These are phyloP conservation scores for Spisula subtruncata DNA, from an alignment of 2,888 invertebrate genomes.

Conservation along the genomic window DNA sequence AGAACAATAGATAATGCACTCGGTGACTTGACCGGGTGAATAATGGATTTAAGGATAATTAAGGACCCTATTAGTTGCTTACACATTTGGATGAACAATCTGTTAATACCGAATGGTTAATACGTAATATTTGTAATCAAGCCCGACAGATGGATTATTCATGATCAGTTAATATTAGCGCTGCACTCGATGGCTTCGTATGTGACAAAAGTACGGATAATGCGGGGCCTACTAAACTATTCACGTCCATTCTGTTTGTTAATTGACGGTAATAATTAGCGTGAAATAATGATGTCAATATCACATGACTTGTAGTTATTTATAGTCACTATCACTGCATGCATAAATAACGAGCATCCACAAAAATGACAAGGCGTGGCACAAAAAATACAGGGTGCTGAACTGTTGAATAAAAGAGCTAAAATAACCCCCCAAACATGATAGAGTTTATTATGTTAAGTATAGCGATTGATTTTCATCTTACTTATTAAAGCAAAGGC, in stretches of 20 bases:
- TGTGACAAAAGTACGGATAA: not conserved
- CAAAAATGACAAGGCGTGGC: no score
- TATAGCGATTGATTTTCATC: not conserved
- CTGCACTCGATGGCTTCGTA: constrained; percentile 29
- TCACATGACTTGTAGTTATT: not conserved
- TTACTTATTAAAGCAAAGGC: not conserved
- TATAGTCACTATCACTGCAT: not conserved
- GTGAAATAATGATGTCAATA: not conserved
- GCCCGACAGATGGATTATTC: constrained; percentile 32
- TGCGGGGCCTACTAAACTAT: not conserved
- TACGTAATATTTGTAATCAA: constrained; percentile 12
- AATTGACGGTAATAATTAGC: not conserved
- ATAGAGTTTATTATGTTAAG: constrained; percentile 4
- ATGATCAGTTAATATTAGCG: constrained; percentile 23
- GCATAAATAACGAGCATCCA: not conserved
- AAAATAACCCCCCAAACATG: not conserved
- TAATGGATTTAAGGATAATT: constrained; percentile 33
- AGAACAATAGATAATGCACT: not conserved
- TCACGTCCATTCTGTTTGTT: not conserved
- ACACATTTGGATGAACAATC: constrained; percentile 9
- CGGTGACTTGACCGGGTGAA: not conserved
- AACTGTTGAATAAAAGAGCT: not conserved
- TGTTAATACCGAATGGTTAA: not conserved
- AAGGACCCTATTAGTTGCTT: constrained; percentile 24
- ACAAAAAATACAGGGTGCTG: not conserved